A percentile compares a stretch with the other conserved stretches of the same genome.
These are phyloP conservation scores for Pocillopora grandis DNA, from an alignment of 92 coral and sea anemone genomes.

Conservation along the genomic window DNA sequence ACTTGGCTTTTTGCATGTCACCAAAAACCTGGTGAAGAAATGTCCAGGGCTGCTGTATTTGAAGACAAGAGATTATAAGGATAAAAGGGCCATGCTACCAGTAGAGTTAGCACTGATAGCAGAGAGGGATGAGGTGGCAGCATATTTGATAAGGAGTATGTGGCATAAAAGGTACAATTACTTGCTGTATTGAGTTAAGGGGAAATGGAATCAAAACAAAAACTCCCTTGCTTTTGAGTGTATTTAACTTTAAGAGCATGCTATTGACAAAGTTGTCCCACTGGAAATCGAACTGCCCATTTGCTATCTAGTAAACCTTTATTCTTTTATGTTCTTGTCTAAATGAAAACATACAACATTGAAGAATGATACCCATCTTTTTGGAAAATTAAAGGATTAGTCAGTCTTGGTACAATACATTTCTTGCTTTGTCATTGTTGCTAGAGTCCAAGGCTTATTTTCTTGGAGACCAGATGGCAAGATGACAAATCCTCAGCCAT, in stretches of 20 bases:
- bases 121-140: slow-evolving; percentile 73
- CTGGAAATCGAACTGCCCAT: too few relatives aligned
- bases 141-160: slow-evolving; percentile 27
- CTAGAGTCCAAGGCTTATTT: slow-evolving; percentile 43
- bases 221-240: neutral
- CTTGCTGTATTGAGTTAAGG: slow-evolving; percentile 30
- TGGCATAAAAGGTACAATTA: slow-evolving; percentile 10
- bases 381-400: too few relatives aligned
- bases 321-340: too few relatives aligned
- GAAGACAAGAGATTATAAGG: slow-evolving; percentile 68
- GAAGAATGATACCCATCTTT: too few relatives aligned
- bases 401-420: slow-evolving; percentile 36
- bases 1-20: slow-evolving; percentile 63
- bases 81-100: slow-evolving; percentile 63
- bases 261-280: too few relatives aligned
- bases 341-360: too few relatives aligned
- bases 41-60: slow-evolving; percentile 78
- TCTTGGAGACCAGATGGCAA: too few relatives aligned
- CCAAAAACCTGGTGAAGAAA: slow-evolving; percentile 61
- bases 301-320: too few relatives aligned
- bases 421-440: slow-evolving; percentile 58
- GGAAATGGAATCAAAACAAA: slow-evolving; percentile 62
- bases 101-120: slow-evolving; percentile 72
- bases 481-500: too few relatives aligned
- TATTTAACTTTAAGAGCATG: neutral